These are phyloP conservation scores for Bombus sibiricus DNA, from an alignment of 1,140 invertebrate species.

Conservation along the genomic window DNA sequence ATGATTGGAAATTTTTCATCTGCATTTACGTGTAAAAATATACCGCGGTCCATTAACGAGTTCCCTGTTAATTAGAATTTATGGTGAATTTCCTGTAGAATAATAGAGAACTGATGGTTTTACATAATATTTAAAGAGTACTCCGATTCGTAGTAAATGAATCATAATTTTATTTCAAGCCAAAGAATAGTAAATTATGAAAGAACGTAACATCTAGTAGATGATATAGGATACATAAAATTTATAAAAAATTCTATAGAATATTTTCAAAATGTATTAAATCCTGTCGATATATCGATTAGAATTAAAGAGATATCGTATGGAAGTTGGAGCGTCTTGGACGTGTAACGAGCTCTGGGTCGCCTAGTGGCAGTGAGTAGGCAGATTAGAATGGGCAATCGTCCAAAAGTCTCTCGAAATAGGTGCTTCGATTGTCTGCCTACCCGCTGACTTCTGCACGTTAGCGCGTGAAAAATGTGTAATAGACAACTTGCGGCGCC, in stretches of 20 bases:
- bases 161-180: background rate
- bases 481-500: conserved; percentile 11
- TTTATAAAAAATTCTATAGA: background rate
- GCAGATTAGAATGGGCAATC: conserved; percentile 58
- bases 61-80: background rate
- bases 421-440: conserved; percentile 54
- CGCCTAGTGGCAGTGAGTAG: conserved; percentile 63
- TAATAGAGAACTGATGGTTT: background rate
- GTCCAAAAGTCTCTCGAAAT: conserved; percentile 70
- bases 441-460: conserved; percentile 32
- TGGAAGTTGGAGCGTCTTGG: conserved; percentile 21
- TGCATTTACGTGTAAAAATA: too few relatives aligned
- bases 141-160: background rate
- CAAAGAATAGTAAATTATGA: background rate
- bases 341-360: conserved; percentile 55
- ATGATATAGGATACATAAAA: background rate
- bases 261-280: too few relatives aligned
- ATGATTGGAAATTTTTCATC: too few relatives aligned
- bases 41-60: too few relatives aligned
- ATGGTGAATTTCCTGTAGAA: background rate
- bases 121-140: too few relatives aligned
- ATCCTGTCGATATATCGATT: background rate
- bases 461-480: conserved; percentile 35
- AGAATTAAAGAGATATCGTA: background rate
- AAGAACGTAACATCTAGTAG: background rate